Base-by-base conservation (phyloP, 2,797 vertebrate genomes). In the Periophthalmus magnuspinnatus region DNA sequence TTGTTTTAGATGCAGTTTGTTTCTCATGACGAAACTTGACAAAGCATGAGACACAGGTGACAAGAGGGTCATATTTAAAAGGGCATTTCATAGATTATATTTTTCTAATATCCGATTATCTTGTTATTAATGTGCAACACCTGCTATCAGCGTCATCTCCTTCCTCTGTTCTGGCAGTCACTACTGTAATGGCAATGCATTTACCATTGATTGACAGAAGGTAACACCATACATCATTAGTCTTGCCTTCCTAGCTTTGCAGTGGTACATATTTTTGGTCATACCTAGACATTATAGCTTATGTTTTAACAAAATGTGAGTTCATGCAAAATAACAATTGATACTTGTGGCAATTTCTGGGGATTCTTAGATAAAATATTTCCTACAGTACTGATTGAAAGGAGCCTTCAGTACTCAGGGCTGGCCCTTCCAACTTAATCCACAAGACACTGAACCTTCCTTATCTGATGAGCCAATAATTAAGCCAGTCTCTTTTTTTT, bases 391-490 rank as follows among this genome's bases (percentile, higher is more conserved):
- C 66, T 11, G 11, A 45, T 7, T n/a, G 57, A 33, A 61, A 32
- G 58, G 24, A 21, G 21, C 57, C 60, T 17, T 56, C n/a, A 63
- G 65, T 70, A 28, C 32, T 5, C 28, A 28, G 63, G 63, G 67
- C 77, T 68, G 59, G 61, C 68, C 77, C 69, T n/a, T 2, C 13
- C 50, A 41, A 68, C 67, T 66, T 72, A 63, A 80, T 76, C 74
- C 73, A 72, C 68, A 74, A 80, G 72, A 75, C 41, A 24, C 62
- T 75, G 70, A 79, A 63, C 75, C 71, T 79, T 77, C 59, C 74
- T 86, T 86, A 78, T 86, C 79, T 80, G 47, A 54, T 81, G 77
- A 74, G 81, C 36, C 79, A 85, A 76, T 86, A 69, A 83, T 87
- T 84, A 80, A 84, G 79, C 81, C 17, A 66, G 3, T 1, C 14